A percentile compares a stretch with the other conserved stretches of the same genome.
phyloP scores from a whole-genome alignment of 92 coral and sea anemone species.

The Chrysogorgia sp. region DNA sequence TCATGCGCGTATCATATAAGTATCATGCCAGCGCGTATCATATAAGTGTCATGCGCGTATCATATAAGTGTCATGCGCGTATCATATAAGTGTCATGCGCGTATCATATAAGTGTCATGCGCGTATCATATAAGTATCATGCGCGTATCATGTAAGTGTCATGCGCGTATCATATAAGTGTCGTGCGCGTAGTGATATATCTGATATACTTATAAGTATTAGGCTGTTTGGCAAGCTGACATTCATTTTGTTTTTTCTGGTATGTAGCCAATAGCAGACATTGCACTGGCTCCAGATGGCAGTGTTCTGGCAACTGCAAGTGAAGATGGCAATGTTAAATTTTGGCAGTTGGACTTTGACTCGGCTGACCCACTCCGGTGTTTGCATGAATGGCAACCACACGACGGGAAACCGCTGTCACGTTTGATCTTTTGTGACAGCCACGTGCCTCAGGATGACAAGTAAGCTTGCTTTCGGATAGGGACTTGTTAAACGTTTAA shows the following conservation, averaged over 20 bases:
- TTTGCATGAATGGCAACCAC: constrained; percentile 89
- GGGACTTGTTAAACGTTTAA: too few species aligned
- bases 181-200: too few species aligned
- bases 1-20: too few species aligned
- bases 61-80: too few species aligned
- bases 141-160: too few species aligned
- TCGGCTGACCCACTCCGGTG: constrained; percentile 61
- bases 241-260: background rate
- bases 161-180: too few species aligned
- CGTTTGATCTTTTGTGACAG: constrained; percentile 87
- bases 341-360: constrained; percentile 85
- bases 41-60: too few species aligned
- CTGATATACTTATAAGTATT: background rate
- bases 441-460: constrained; percentile 75
- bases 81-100: too few species aligned
- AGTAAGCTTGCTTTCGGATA: too few species aligned
- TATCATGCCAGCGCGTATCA: too few species aligned
- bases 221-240: background rate
- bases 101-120: too few species aligned
- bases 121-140: too few species aligned
- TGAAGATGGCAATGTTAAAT: constrained; percentile 89
- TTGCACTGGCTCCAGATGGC: constrained; percentile 90
- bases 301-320: constrained; percentile 92
- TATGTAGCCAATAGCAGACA: constrained; percentile 85
- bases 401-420: constrained; percentile 80